Base-by-base conservation (phyloP, 30 jellyfish, hydroid and myxozoan species). In the Hydractinia echinata region DNA sequence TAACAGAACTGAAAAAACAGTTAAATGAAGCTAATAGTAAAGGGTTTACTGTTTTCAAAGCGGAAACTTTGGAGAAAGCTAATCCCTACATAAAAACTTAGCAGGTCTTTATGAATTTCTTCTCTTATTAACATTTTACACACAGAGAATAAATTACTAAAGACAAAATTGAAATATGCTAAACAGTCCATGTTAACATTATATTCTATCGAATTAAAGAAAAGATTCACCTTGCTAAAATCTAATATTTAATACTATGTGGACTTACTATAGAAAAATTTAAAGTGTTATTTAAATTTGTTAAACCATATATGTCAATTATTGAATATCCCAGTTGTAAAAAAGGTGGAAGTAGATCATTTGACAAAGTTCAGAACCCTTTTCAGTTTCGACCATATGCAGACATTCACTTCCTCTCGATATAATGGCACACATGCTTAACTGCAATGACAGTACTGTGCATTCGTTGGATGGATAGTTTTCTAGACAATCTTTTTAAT, bases 361-460 rank as follows among this genome's bases (percentile, higher is more conserved):
- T 18, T 4, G 81, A 50, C 52, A 72, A 19, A 72, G 81, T 61
- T 7, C 81, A 76, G 5, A 76, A 76, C 18, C 55, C 21, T 51
- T 76, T 82, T 77, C 55, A 52, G 44, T 30, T 30, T 30, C 44
- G 2, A 30, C 44, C 44, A 30, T 30, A 30, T 30, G 44, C 44
- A 30, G 89, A 14, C 89, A 82, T 72, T 61, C 51, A 19, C 87
- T 71, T 44, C 87, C 70, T 82, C 68, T n/a, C 49, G 79, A 77
- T 71, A 54, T 82, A 53, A 68, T 82, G 89, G 88, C 89, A 55
- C 50, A 68, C 58, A 30, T 30, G 44, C 44, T 30, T 30, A 30
- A 30, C 44, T 30, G n/a, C n/a, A n/a, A n/a, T n/a, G 44, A 55
- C 72, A 21, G 52, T 69, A 82, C 89, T 44, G 53, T 68, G 70